A percentile compares a stretch with the other conserved stretches of the same genome.
Conservation (phyloP, 2,888 invertebrate genomes). For the Loripinus fragilis region DNA sequence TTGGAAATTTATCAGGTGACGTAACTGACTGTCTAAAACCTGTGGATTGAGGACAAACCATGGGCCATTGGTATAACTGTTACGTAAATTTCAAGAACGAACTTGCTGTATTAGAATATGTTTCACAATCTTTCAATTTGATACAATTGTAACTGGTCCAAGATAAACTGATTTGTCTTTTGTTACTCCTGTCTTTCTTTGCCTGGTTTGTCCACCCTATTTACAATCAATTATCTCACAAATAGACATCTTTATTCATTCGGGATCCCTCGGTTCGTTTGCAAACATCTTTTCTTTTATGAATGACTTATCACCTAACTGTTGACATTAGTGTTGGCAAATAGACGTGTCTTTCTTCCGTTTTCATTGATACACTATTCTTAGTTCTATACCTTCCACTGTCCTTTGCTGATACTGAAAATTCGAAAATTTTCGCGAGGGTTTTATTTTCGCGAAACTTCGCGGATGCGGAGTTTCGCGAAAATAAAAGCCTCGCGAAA, state of each 20-base stretch:
- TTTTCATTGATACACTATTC: not conserved
- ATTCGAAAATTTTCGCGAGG: too few species aligned
- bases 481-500: too few species aligned
- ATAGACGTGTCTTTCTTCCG: conserved; percentile 24
- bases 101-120: too few species aligned
- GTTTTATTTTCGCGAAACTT: too few species aligned
- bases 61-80: too few species aligned
- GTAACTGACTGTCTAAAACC: too few species aligned
- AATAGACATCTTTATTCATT: conserved; percentile 18
- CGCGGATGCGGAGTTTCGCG: too few species aligned
- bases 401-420: too few species aligned
- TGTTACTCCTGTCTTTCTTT: conserved; percentile 13
- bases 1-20: too few species aligned
- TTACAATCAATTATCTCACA: conserved; percentile 20
- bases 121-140: conserved; percentile 10
- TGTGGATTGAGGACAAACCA: too few species aligned
- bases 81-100: too few species aligned
- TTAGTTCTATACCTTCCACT: too few species aligned
- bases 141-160: conserved; percentile 3
- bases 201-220: not conserved
- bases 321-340: conserved; percentile 33
- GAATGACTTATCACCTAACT: conserved; percentile 43
- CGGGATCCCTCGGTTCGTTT: not conserved
- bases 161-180: conserved; percentile 22
- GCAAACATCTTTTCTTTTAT: conserved; percentile 24